phyloP scores from a whole-genome alignment of 2,888 invertebrate species.

The Drosophila stalkeri region DNA sequence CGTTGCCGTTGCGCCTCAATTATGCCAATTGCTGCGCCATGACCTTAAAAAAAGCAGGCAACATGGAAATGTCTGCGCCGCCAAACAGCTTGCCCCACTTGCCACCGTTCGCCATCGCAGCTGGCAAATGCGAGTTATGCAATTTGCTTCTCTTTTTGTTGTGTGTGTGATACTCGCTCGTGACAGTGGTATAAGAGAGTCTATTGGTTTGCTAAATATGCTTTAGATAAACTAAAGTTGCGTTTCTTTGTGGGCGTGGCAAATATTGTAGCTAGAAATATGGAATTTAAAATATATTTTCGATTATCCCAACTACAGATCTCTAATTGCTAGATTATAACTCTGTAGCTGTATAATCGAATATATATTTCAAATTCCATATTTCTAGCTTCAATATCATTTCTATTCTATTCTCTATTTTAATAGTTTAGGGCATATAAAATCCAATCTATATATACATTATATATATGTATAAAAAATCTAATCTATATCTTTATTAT shows the following conservation, averaged over 20 bases:
- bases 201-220: neutral
- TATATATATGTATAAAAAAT: too few relatives aligned
- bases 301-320: neutral
- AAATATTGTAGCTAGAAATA: neutral
- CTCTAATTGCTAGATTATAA: neutral
- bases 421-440: neutral
- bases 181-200: neutral
- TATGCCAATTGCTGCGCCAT: conserved; percentile 80
- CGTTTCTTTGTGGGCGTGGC: neutral
- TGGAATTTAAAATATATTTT: neutral
- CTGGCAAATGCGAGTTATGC: conserved; percentile 69
- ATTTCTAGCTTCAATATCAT: neutral
- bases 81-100: conserved; percentile 28
- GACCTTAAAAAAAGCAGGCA: conserved; percentile 82
- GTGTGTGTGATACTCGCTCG: neutral
- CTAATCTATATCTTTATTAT: too few relatives aligned
- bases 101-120: conserved; percentile 48
- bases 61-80: conserved; percentile 71
- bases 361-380: neutral
- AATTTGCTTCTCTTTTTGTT: conserved; percentile 37
- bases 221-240: neutral
- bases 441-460: neutral
- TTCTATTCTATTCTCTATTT: neutral
- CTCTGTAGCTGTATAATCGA: neutral
- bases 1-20: conserved; percentile 61